These are phyloP conservation scores for Tokudaia muenninki DNA, from an alignment of 2,797 vertebrate species.

Conservation along the genomic window DNA sequence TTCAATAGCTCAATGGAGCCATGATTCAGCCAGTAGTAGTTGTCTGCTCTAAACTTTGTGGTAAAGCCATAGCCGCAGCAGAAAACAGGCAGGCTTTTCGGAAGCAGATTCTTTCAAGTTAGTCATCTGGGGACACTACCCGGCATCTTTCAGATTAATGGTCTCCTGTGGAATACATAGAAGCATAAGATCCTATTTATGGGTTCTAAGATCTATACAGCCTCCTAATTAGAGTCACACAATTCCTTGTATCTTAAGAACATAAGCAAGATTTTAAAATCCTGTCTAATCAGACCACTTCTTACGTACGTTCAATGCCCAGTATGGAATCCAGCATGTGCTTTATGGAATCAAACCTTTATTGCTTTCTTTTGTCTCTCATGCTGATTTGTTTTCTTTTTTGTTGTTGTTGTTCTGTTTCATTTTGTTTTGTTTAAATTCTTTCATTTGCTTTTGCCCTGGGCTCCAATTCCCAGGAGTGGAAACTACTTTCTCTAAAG, in stretches of 20 bases:
- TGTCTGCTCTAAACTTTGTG: slow-evolving; percentile 50
- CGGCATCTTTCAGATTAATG: neutral
- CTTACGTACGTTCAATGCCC: neutral
- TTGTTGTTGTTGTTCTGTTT: neutral
- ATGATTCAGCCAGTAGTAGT: neutral
- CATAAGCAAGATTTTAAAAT: slow-evolving; percentile 53
- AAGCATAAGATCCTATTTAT: neutral
- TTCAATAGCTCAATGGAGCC: neutral
- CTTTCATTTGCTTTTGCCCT: slow-evolving; percentile 49
- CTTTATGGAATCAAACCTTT: slow-evolving; percentile 34
- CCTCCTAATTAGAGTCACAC: neutral
- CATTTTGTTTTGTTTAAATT: neutral
- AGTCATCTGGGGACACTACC: neutral
- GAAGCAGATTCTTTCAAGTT: neutral
- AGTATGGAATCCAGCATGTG: neutral
- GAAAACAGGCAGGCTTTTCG: neutral
- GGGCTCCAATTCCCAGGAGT: slow-evolving; percentile 11
- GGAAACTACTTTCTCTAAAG: slow-evolving; percentile 45
- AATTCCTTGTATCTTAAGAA: slow-evolving; percentile 21
- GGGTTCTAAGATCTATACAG: neutral
- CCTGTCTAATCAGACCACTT: slow-evolving; percentile 5
- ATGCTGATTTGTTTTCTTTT: neutral
- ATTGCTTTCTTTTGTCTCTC: slow-evolving; percentile 14
- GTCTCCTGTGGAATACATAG: neutral
- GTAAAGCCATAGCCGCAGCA: neutral